Base-by-base conservation (phyloP, 2,113 vertebrate species). In the Hemiprocne comata region DNA sequence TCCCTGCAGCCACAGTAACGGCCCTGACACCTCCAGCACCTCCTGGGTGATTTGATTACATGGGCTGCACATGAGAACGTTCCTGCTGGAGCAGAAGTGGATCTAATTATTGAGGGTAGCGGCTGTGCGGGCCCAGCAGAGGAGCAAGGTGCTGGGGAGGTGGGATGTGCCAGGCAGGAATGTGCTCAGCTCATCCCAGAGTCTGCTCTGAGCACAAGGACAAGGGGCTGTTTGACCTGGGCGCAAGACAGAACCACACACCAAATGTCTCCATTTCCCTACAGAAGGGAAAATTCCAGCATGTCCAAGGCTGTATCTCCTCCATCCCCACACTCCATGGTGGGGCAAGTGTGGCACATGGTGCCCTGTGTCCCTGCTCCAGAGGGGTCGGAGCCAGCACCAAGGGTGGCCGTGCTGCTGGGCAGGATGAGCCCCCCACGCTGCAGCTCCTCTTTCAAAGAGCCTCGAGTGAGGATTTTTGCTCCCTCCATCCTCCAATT, bases 281-380 rank as follows among this genome's bases (percentile, higher is more conserved):
- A 50, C 3, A 2, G 46, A 21, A 20, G 20, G 73, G 65, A 7
- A 61, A n/a, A 21, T 14, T 2, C 4, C 0, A 0, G 3, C 3
- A 0, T 17, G 16, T 11, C 44, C 25, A 2, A 6, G n/a, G 51
- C 23, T 70, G 60, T 3, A 1, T 6, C 28, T 46, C 11, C 38
- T 3, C 33, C 2, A 0, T 50, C 62, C 48, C 77, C 23, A 0
- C 0, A 5, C 33, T 21, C 31, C 7, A 0, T 1, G 8, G 72
- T 1, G 3, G 0, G 0, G 55, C 11, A 17, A 44, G 53, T 28
- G 48, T n/a, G 26, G 38, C 28, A 21, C 62, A 5, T 9, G 16
- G 40, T 25, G 18, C 4, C 64, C 50, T 3, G 0, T 13, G 57
- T 3, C 38, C 36, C 58, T 2, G 25, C 21, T 18, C 42, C 0